Percentiles rank a stretch among this genome's conserved stretches.
Evolutionary conservation across 2,797 vertebrate genomes (phyloP).

Genomic region (Hemitrygon akajei): DNA sequence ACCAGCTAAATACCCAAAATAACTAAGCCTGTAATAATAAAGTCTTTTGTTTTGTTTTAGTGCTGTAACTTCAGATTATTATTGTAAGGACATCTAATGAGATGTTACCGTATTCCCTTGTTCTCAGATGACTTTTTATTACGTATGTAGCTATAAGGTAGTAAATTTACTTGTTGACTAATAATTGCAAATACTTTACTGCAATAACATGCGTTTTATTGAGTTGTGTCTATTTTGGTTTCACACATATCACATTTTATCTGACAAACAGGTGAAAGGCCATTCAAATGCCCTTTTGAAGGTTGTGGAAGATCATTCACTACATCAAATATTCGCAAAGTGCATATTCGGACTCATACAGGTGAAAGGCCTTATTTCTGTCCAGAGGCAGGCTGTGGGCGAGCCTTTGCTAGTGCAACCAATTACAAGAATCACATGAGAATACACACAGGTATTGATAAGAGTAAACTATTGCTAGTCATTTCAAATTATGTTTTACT

Average conservation of each 20-base stretch:
- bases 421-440: constrained; percentile 99
- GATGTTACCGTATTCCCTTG: neutral
- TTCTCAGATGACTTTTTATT: neutral
- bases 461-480: constrained; percentile 3
- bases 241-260: neutral
- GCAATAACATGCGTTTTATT: too few species aligned
- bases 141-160: neutral
- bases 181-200: constrained; percentile 6
- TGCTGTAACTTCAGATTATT: neutral
- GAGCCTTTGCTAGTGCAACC: constrained; percentile 94
- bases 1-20: too few species aligned
- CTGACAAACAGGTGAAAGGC: constrained; percentile 76
- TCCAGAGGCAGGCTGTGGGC: constrained; percentile 90
- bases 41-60: neutral
- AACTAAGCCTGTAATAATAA: neutral
- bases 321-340: constrained; percentile 97
- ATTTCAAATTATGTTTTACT: neutral
- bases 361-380: constrained; percentile 97
- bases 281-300: constrained; percentile 93
- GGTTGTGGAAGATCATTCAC: constrained; percentile 95
- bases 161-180: neutral
- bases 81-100: neutral
- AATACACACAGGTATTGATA: constrained; percentile 85
- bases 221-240: neutral
- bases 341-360: constrained; percentile 97